phyloP scores from a whole-genome alignment of 1,140 invertebrate genomes.

The Drosophila oshimai region DNA sequence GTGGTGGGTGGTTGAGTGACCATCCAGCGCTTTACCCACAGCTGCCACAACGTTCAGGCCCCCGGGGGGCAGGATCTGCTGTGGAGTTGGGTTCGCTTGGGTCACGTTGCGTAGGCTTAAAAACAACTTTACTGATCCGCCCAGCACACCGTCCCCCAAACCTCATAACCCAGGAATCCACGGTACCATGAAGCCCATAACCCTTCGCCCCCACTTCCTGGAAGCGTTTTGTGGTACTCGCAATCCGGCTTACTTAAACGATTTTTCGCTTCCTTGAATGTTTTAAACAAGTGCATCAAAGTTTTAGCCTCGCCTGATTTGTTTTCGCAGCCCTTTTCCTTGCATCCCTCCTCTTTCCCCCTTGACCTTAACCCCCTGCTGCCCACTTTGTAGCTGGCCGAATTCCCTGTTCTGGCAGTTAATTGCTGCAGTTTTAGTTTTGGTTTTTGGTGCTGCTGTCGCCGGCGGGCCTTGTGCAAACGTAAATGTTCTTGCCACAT shows the following conservation, averaged over 20 bases:
- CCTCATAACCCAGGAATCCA: too few relatives aligned
- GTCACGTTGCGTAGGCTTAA: conserved; percentile 60
- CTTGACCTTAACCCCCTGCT: background rate
- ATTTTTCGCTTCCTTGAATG: conserved; percentile 60
- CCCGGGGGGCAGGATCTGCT: conserved; percentile 5
- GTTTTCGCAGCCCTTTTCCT: background rate
- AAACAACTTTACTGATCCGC: conserved; percentile 67
- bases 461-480: conserved; percentile 40
- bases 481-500: conserved; percentile 47
- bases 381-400: background rate
- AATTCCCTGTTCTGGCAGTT: conserved; percentile 26
- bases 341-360: background rate
- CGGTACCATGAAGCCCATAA: background rate
- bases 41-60: conserved; percentile 1
- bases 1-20: background rate
- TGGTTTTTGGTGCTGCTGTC: conserved; percentile 34
- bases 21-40: conserved; percentile 1
- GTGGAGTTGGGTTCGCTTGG: conserved; percentile 14
- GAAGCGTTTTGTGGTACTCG: conserved; percentile 48
- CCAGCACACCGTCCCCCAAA: too few relatives aligned
- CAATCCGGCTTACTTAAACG: conserved; percentile 54
- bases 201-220: background rate
- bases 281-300: conserved; percentile 66
- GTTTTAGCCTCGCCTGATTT: conserved; percentile 61
- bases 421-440: conserved; percentile 45